Evolutionary conservation across 1,140 invertebrate genomes (phyloP).

Genomic region (Antheraea mylitta): DNA sequence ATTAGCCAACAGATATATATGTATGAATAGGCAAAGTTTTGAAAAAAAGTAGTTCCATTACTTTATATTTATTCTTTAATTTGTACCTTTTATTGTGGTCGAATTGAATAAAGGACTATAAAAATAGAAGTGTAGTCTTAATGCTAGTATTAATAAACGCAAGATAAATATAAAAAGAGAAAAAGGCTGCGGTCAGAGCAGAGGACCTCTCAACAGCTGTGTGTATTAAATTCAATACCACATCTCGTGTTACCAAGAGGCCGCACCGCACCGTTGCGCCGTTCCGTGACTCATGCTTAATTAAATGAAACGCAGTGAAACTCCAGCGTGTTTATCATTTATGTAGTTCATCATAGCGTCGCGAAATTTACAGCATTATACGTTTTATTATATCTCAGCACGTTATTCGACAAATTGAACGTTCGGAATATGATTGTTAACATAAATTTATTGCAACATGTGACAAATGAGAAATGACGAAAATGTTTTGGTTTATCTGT

Average conservation of each 20-base stretch:
- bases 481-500: no score
- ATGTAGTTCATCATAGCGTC: conserved; percentile 1
- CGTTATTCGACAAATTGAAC: no score
- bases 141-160: background rate
- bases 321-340: background rate
- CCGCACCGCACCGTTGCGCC: background rate
- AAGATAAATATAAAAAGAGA: background rate
- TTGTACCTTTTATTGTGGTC: no score
- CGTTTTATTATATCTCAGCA: background rate
- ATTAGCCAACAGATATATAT: no score
- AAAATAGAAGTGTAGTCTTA: background rate
- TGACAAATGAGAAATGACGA: no score
- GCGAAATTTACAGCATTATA: background rate
- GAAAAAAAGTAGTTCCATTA: no score
- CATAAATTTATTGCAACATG: no score
- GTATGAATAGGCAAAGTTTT: no score
- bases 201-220: background rate
- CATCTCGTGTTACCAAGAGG: conserved; percentile 1
- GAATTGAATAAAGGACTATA: no score
- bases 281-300: conserved; percentile 19
- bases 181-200: background rate
- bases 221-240: conserved; percentile 1
- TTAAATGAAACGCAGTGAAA: conserved; percentile 13
- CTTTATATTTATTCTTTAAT: no score
- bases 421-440: no score